Conservation (phyloP, 2,113 vertebrate species). For the Chaetodon auriga region DNA sequence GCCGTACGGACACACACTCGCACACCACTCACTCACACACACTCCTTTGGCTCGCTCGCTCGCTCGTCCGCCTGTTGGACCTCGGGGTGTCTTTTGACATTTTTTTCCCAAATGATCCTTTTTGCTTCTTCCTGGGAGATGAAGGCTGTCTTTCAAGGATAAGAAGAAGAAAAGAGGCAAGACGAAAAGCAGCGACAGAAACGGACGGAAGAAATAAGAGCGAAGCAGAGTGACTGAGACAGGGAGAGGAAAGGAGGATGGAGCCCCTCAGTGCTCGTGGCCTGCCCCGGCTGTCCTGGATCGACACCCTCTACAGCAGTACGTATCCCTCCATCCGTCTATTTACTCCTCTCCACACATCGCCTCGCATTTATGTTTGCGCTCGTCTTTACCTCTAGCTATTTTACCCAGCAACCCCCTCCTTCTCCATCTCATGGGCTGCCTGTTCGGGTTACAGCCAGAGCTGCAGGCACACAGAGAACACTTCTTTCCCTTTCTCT, state of each 20-base stretch:
- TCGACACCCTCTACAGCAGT: slow-evolving; percentile 99
- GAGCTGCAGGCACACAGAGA: slow-evolving; percentile 21
- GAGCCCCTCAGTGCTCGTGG: slow-evolving; percentile 95
- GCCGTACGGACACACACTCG: slow-evolving; percentile 38
- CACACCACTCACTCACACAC: slow-evolving; percentile 29
- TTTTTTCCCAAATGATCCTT: slow-evolving; percentile 53
- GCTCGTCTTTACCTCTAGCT: slow-evolving; percentile 39
- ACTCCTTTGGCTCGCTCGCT: slow-evolving; percentile 14
- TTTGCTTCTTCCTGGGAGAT: slow-evolving; percentile 75
- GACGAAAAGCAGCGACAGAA: not conserved
- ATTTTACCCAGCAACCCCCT: slow-evolving; percentile 30
- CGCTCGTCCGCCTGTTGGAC: slow-evolving; percentile 64
- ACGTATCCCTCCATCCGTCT: slow-evolving; percentile 80
- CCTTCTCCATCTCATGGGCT: slow-evolving; percentile 32
- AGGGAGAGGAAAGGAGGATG: slow-evolving; percentile 84
- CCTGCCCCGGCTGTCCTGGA: slow-evolving; percentile 97
- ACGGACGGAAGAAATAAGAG: slow-evolving; percentile 33
- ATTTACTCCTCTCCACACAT: slow-evolving; percentile 35
- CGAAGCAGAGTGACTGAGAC: slow-evolving; percentile 54
- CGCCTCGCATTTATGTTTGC: slow-evolving; percentile 26
- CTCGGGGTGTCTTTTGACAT: slow-evolving; percentile 50
- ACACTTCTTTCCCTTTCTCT: slow-evolving; percentile 53
- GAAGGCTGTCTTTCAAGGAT: slow-evolving; percentile 79
- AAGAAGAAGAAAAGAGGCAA: slow-evolving; percentile 37
- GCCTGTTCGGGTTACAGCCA: slow-evolving; percentile 47